A percentile compares a stretch with the other conserved stretches of the same genome.
Evolutionary conservation across 2,888 invertebrate genomes (phyloP).

Genomic region (Cantharis flavilabris): DNA sequence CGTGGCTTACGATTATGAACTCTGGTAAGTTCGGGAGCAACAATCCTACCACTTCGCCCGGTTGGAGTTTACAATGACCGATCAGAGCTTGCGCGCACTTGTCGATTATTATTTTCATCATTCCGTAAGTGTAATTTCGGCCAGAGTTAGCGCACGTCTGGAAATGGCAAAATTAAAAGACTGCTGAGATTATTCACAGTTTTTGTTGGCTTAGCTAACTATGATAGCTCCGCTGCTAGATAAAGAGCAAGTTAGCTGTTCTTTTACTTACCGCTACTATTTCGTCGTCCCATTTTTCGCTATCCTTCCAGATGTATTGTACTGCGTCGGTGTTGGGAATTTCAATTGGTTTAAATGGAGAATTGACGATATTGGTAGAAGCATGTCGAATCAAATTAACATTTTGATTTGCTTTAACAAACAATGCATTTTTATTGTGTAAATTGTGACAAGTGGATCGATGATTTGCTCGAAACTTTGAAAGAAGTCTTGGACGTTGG

Average conservation of each 20-base stretch:
- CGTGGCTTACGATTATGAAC: conserved; percentile 68
- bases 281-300: conserved; percentile 62
- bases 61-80: conserved; percentile 61
- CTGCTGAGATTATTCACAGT: too few relatives aligned
- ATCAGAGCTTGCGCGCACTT: conserved; percentile 64
- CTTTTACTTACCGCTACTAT: conserved; percentile 65
- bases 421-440: neutral
- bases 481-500: neutral
- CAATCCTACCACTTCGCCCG: conserved; percentile 68
- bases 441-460: neutral
- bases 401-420: neutral
- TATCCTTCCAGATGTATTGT: conserved; percentile 63
- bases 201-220: too few relatives aligned
- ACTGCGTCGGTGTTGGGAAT: conserved; percentile 63
- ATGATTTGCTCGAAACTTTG: neutral
- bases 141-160: conserved; percentile 73
- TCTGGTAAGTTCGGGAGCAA: conserved; percentile 74
- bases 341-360: conserved; percentile 58
- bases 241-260: too few relatives aligned
- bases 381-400: neutral
- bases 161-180: conserved; percentile 27
- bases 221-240: too few relatives aligned
- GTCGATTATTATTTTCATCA: conserved; percentile 63
- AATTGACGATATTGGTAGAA: conserved; percentile 46
- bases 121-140: conserved; percentile 66